Percentiles rank a stretch among this genome's conserved stretches.
Conservation (phyloP, 2,888 invertebrate species). For the Octonoba sinensis region DNA sequence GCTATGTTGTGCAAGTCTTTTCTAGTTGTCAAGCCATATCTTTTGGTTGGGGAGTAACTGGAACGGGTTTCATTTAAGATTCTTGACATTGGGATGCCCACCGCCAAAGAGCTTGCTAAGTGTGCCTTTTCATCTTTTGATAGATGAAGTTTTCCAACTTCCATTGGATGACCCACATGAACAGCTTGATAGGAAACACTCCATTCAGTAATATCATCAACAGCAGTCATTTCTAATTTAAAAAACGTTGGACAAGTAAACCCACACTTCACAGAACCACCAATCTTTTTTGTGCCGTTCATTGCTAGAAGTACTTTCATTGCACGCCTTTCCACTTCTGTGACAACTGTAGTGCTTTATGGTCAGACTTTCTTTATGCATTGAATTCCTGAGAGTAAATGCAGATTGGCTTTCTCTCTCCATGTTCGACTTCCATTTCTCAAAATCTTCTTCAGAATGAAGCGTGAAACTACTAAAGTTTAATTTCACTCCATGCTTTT, state of each 20-base stretch:
- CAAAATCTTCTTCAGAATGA: too few relatives aligned
- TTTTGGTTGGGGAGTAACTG: too few relatives aligned
- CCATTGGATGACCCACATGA: constrained; percentile 9
- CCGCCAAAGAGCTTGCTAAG: neutral
- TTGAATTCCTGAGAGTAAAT: too few relatives aligned
- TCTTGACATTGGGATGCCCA: neutral
- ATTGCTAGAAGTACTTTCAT: too few relatives aligned
- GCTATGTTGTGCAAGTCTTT: constrained; percentile 4
- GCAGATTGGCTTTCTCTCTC: too few relatives aligned
- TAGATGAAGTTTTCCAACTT: neutral
- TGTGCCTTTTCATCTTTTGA: constrained; percentile 1
- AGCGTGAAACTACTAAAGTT: too few relatives aligned
- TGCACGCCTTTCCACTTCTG: too few relatives aligned
- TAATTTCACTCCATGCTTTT: too few relatives aligned
- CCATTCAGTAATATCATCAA: constrained; percentile 2
- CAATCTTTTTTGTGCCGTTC: too few relatives aligned
- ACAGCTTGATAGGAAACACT: neutral
- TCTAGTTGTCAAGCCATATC: neutral
- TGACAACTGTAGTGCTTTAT: too few relatives aligned
- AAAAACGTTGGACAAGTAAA: constrained; percentile 2
- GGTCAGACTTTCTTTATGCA: too few relatives aligned
- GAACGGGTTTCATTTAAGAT: neutral
- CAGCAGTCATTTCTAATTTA: neutral
- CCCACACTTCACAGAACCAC: neutral
- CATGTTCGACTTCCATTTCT: too few relatives aligned